phyloP scores from a whole-genome alignment of 64 coral and sea anemone genomes.

The Hydrozoanthus tunicans region DNA sequence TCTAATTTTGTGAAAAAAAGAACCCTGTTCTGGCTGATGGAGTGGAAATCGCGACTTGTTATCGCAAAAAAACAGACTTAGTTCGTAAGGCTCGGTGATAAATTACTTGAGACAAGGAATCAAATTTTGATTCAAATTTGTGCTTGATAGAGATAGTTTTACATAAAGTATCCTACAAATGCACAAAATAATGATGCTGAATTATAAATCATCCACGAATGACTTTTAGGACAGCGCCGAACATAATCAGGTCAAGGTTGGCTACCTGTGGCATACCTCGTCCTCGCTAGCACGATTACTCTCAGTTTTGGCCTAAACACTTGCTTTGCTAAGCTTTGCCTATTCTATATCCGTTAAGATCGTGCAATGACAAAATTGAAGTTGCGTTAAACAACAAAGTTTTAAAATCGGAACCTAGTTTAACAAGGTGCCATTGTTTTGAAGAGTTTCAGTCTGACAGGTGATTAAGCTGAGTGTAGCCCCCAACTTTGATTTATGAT shows the following conservation, averaged over 20 bases:
- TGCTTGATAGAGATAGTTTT: conserved; percentile 35
- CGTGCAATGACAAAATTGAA: not conserved
- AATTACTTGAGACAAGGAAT: conserved; percentile 9
- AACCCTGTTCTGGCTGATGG: not conserved
- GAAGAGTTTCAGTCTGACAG: conserved; percentile 34
- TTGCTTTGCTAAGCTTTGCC: not conserved
- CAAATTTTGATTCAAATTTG: conserved; percentile 30
- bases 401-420: conserved; percentile 14
- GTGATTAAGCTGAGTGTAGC: conserved; percentile 42
- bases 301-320: not conserved
- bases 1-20: not conserved
- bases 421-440: conserved; percentile 54
- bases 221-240: conserved; percentile 26
- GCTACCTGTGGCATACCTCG: not conserved
- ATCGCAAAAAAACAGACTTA: conserved; percentile 1
- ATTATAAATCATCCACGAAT: conserved; percentile 53
- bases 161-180: conserved; percentile 54
- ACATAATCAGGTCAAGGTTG: conserved; percentile 32
- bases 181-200: conserved; percentile 30
- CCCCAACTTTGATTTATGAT: conserved; percentile 68
- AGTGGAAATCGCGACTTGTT: not conserved
- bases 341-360: not conserved
- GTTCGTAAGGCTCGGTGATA: not conserved
- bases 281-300: not conserved
- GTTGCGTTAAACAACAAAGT: conserved; percentile 5